Evolutionary conservation across 2,797 vertebrate genomes (phyloP), one percentile per base, ranked within the genome.

Genomic region (Phrynocephalus vlangalii): DNA sequence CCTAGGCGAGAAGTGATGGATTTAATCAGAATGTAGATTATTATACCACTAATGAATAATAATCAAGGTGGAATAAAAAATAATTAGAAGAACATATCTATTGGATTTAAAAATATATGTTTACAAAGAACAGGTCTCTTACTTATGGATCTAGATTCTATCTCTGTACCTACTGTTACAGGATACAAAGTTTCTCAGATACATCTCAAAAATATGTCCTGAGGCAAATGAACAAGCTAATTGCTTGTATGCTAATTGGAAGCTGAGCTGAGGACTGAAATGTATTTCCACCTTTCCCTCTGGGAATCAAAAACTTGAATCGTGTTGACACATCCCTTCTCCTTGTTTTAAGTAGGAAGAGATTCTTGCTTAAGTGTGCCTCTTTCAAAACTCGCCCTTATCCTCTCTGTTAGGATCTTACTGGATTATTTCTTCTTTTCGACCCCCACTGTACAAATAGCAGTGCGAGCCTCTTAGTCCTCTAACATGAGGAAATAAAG

Each of bases 191-290:
- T 5, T 50, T 88, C 28, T 71, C 60, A 78, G 24, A 52, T 30
- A 67, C 72, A 38, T 18, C 71, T 48, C 26, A 86, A 79, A 80
- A 44, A 83, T 3, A 38, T 48, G 87, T 84, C 83, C 0, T 80
- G 90, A 91, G 91, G 77, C 83, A 86, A 48, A 91, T 78, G 87
- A 1, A 88, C 83, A 87, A 91, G 90, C 91, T 90, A 93, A 91
- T 87, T 93, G 85, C 92, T 89, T 84, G 44, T 67, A 84, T 72
- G 82, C 76, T 93, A 88, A 92, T 95, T 92, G 79, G 7, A 70
- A 48, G 44, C 26, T 67, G 79, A 38, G n/a, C 70, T 87, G 52
- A 60, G 84, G 67, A 72, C 8, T 15, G 48, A 72, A 79, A 84
- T n/a, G 38, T 33, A 63, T 48, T 38, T 13, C 3, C 6, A 26